These are phyloP conservation scores for Gari tellinella DNA, from an alignment of 2,888 invertebrate genomes.

Conservation along the genomic window DNA sequence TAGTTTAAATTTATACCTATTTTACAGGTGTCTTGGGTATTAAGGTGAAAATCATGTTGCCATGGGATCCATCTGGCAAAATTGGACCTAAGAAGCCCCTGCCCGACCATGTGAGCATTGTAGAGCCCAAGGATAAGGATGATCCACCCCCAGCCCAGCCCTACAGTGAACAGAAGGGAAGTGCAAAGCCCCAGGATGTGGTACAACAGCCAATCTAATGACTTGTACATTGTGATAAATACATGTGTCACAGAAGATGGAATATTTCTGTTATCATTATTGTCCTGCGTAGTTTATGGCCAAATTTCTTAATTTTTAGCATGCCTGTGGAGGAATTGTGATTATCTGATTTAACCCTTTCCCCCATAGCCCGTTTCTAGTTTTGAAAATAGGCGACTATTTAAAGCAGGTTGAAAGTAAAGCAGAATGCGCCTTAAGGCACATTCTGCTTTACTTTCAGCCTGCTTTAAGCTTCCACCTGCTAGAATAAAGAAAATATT, in stretches of 20 bases:
- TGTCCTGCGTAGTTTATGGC: too few species aligned
- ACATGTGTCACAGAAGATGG: background rate
- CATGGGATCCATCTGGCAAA: constrained; percentile 98
- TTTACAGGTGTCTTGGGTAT: constrained; percentile 88
- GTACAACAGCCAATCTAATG: constrained; percentile 44
- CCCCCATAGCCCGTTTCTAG: too few species aligned
- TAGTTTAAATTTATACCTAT: too few species aligned
- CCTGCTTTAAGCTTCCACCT: too few species aligned
- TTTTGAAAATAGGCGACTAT: too few species aligned
- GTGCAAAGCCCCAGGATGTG: constrained; percentile 85
- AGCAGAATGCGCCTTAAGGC: too few species aligned
- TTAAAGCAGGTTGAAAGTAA: too few species aligned
- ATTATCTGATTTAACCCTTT: too few species aligned
- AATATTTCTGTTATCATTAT: background rate
- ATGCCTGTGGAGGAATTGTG: too few species aligned
- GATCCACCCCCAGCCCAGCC: constrained; percentile 89
- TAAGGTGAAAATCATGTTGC: constrained; percentile 99
- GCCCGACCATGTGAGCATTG: constrained; percentile 98
- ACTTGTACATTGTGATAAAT: background rate
- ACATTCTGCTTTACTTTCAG: too few species aligned
- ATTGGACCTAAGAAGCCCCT: constrained; percentile 98
- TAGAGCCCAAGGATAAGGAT: constrained; percentile 99
- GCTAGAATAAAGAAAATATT: too few species aligned
- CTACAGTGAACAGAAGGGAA: constrained; percentile 91
- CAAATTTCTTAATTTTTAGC: too few species aligned